Evolutionary conservation across 2,797 vertebrate species (phyloP), one percentile per base, ranked within the genome.

Genomic region (Pteronotus mesoamericanus): DNA sequence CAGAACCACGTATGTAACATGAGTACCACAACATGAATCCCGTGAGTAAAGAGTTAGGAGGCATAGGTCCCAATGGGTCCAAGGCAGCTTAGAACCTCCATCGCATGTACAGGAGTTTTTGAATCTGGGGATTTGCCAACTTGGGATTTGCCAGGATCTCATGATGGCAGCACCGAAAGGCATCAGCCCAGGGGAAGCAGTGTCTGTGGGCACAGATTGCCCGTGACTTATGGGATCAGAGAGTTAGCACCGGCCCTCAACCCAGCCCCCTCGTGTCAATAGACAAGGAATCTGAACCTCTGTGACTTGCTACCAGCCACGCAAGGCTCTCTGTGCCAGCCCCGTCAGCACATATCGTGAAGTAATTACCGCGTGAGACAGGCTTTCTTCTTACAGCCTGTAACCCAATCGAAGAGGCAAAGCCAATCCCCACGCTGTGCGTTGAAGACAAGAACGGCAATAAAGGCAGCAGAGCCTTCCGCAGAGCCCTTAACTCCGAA

Each of bases 21-120:
- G 6, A 3, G 1, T 5, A 5, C 34, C 44, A 29, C 18, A 2
- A 1, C 0, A 0, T 19, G 34, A 66, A 39, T 32, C 77, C 15
- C 19, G 6, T 1, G 34, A 74, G 48, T n/a, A 64, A 66, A 46
- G n/a, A 39, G 32, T 46, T 21, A 16, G 2, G 22, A 74, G 51
- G 34, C 7, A 55, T 24, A 22, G 14, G 9, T 77, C 46, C 59
- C 15, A 2, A 2, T 26, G 48, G 46, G 12, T 42, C 61, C 22
- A 0, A 0, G 12, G 51, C 9, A 44, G 66, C 69, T 51, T 72
- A 8, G 57, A 26, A 29, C 74, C 37, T 66, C 64, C 0, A 0
- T 37, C 64, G 26, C 22, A 15, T 75, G 77, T 39, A 15, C 10
- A 21, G 26, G 77, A 57, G 39, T n/a, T 64, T 66, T 46, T 93